phyloP scores from a whole-genome alignment of 1,140 invertebrate species.

The Sipha flava region DNA sequence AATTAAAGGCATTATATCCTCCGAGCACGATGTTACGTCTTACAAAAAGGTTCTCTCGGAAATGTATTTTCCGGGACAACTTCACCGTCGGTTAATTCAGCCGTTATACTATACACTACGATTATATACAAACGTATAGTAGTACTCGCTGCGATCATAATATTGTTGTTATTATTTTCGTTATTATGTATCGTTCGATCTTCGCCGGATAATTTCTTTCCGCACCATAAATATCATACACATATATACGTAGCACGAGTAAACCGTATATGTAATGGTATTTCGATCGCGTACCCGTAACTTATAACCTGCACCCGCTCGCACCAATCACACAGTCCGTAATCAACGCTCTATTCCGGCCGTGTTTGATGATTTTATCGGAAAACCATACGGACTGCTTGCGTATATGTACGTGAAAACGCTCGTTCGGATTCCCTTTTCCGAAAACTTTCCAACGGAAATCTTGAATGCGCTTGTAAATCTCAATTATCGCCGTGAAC shows the following conservation, averaged over 20 bases:
- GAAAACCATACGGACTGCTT: too few species aligned
- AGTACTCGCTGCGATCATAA: neutral
- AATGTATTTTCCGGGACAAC: neutral
- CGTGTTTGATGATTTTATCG: too few species aligned
- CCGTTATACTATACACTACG: neutral
- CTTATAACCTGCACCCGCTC: too few species aligned
- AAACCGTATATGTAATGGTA: too few species aligned
- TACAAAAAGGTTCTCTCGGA: neutral
- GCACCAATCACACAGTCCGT: too few species aligned
- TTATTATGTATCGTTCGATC: neutral
- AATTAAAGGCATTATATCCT: constrained; percentile 10
- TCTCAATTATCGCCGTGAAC: neutral
- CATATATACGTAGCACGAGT: too few species aligned
- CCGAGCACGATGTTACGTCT: neutral
- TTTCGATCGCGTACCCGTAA: too few species aligned
- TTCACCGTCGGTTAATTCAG: too few species aligned
- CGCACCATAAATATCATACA: too few species aligned
- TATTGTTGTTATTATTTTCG: neutral
- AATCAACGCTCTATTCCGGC: too few species aligned
- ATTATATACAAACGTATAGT: neutral
- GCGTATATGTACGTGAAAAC: too few species aligned
- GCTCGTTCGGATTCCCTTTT: neutral
- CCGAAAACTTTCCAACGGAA: neutral
- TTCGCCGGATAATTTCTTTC: neutral
- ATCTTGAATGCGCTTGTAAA: neutral